Evolutionary conservation across 2,888 invertebrate genomes (phyloP).

Genomic region (Rhingia campestris): DNA sequence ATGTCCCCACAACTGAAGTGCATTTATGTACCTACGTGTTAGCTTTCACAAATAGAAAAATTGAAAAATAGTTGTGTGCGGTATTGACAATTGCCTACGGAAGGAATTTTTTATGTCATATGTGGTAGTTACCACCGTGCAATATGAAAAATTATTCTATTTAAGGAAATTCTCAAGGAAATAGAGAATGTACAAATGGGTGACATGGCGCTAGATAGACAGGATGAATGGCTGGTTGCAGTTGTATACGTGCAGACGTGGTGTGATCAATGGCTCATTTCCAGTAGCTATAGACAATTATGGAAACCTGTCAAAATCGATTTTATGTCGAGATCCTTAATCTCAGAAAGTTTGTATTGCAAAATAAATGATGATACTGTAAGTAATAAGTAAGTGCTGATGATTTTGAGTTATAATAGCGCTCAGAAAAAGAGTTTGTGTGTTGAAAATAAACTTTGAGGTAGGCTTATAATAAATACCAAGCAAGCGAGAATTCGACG

Average conservation of each 20-base stretch:
- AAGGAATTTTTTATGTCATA: constrained; percentile 27
- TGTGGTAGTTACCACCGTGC: not conserved
- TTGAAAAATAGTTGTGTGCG: constrained; percentile 20
- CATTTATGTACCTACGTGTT: constrained; percentile 50
- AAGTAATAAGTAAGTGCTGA: too few relatives aligned
- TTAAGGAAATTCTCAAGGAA: constrained; percentile 10
- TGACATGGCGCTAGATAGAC: not conserved
- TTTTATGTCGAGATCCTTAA: too few relatives aligned
- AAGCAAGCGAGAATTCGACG: too few relatives aligned
- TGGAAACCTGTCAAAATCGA: too few relatives aligned
- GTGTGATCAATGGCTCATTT: not conserved
- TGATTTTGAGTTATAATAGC: too few relatives aligned
- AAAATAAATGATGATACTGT: too few relatives aligned
- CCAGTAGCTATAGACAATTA: too few relatives aligned
- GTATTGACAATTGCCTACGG: constrained; percentile 24
- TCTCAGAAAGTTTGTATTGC: too few relatives aligned
- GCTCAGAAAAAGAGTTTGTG: too few relatives aligned
- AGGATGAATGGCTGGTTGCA: not conserved
- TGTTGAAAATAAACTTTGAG: too few relatives aligned
- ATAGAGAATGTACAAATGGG: not conserved
- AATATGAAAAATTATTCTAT: constrained; percentile 5
- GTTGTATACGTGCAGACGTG: too few relatives aligned
- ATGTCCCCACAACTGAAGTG: constrained; percentile 29
- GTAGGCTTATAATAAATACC: too few relatives aligned
- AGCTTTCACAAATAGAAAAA: constrained; percentile 25